Evolutionary conservation across 2,113 vertebrate genomes (phyloP), one percentile per base, ranked within the genome.

Genomic region (Coptodon bakossiorum): DNA sequence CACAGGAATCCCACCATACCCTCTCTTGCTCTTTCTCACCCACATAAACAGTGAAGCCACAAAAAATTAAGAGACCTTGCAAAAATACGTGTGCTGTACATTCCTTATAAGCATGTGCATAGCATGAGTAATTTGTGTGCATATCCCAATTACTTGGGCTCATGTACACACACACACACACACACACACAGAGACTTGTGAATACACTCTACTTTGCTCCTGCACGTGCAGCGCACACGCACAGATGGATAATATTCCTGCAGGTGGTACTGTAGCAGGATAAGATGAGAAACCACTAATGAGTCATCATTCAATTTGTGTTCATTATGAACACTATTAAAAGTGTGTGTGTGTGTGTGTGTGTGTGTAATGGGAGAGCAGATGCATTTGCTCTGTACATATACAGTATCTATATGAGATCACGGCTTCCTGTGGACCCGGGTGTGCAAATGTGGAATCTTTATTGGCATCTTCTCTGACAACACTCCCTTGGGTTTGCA

Each of bases 281-380:
- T 87, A 82, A 88, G 81, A 84, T 82, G 88, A 91, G 43, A 91
- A 83, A 85, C 43, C 89, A 91, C 73, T 82, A 90, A 91, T 87
- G 88, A 86, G 43, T 90, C 78, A 88, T 86, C 56, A 61, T 61
- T 93, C 88, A 91, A 63, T 84, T 82, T 63, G 61, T 61, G 34
- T 76, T 85, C 59, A 85, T 82, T 76, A 87, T 40, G 29, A 85
- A 71, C 5, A 29, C 34, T 66, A 24, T 63, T 88, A 83, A 3
- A n/a, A 29, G 27, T 63, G 1, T 27, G 63, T 9, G 2, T 34
- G 57, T 48, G 29, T 31, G 45, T 78, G 59, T 80, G 19, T 45
- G 38, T 36, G 56, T 36, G 6, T 22, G 34, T 54, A 48, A 17
- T 68, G 17, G 11, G 7, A 38, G 43, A 29, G 13, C 14, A 24